These are phyloP conservation scores for Chromobotia macracanthus DNA, from an alignment of 2,797 vertebrate genomes.

Conservation along the genomic window DNA sequence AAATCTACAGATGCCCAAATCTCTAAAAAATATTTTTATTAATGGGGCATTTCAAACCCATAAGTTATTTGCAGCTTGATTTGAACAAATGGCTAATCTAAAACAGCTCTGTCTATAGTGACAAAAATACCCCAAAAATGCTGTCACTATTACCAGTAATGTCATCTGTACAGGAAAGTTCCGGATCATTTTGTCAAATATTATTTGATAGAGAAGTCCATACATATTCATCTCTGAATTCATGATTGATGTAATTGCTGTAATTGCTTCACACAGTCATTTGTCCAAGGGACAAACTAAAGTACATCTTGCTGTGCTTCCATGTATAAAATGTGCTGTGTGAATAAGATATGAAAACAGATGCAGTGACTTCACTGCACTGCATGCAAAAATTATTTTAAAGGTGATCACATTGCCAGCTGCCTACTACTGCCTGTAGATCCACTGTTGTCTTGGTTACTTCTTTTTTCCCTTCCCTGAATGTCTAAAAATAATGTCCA, in stretches of 20 bases:
- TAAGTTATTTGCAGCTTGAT: not conserved
- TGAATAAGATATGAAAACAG: constrained; percentile 8
- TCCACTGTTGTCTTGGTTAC: constrained; percentile 80
- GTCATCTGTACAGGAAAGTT: not conserved
- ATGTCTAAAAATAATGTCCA: constrained; percentile 75
- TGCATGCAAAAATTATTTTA: constrained; percentile 22
- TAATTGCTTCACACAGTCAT: not conserved
- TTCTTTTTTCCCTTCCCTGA: constrained; percentile 69
- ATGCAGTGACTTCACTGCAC: not conserved
- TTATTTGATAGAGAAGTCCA: not conserved
- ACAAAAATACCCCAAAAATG: not conserved
- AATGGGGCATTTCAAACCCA: not conserved
- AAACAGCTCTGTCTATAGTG: not conserved
- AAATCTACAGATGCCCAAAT: not conserved
- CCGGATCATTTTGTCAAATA: constrained; percentile 18
- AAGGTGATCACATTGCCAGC: constrained; percentile 56
- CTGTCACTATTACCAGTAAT: not conserved
- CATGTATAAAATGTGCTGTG: not conserved
- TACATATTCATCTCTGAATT: constrained; percentile 8
- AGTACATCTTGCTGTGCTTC: not conserved
- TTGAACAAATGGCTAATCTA: not conserved
- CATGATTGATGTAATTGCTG: not conserved
- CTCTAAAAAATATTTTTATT: not conserved
- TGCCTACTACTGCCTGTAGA: constrained; percentile 61
- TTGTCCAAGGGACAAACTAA: constrained; percentile 8